Percentiles rank a stretch among this genome's conserved stretches.
These are phyloP conservation scores for Ptychochromis oligacanthus DNA, from an alignment of 2,113 vertebrate genomes.

Conservation along the genomic window DNA sequence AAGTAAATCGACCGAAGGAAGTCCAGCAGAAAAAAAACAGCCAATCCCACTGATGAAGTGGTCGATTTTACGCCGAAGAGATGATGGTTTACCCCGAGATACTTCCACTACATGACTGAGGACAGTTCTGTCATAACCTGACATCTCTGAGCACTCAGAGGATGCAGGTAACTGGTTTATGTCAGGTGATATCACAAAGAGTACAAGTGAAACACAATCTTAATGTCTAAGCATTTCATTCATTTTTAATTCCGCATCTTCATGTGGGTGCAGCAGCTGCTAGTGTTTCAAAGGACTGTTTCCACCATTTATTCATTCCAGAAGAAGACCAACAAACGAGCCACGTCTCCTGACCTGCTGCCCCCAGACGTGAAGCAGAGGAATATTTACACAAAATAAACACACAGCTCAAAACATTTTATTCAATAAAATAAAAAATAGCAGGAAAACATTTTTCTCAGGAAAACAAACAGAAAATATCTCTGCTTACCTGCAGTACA, in stretches of 20 bases:
- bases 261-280: background rate
- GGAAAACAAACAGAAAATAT: background rate
- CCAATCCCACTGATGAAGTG: background rate
- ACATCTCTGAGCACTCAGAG: background rate
- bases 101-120: background rate
- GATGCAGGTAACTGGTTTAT: background rate
- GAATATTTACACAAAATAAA: background rate
- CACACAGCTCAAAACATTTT: background rate
- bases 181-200: background rate
- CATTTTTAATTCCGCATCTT: background rate
- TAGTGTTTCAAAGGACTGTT: accelerated
- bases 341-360: background rate
- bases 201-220: background rate
- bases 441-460: too few species aligned
- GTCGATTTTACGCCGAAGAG: background rate
- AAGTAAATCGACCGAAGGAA: background rate
- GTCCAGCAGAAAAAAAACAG: background rate
- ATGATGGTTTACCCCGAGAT: background rate
- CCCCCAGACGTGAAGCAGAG: too few species aligned
- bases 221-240: background rate
- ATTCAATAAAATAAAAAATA: background rate
- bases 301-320: background rate
- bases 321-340: background rate
- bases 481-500: too few species aligned
- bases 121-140: background rate